These are phyloP conservation scores for Danionella dracula DNA, from an alignment of 2,797 vertebrate species.

Conservation along the genomic window DNA sequence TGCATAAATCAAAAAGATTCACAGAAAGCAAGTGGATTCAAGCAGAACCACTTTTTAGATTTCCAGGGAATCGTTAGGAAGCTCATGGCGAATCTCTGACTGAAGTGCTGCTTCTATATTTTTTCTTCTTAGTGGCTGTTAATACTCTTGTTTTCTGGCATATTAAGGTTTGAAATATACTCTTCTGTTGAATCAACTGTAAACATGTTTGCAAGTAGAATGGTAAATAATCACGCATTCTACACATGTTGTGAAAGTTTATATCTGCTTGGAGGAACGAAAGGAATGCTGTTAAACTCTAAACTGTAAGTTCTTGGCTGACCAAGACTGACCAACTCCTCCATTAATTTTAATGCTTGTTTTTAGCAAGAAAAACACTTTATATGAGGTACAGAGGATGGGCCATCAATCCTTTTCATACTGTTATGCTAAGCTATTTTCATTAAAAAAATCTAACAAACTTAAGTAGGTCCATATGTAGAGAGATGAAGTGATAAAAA, in stretches of 20 bases:
- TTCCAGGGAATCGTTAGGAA: not conserved
- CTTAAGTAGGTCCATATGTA: not conserved
- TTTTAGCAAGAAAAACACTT: conserved; percentile 32
- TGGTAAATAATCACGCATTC: conserved; percentile 21
- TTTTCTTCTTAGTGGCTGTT: no score
- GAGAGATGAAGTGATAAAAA: not conserved
- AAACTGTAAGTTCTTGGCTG: conserved; percentile 24
- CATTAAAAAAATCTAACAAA: conserved; percentile 11
- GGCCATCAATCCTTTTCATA: conserved; percentile 17
- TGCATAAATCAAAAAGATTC: conserved; percentile 31
- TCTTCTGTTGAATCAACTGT: not conserved
- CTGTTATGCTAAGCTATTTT: conserved; percentile 16
- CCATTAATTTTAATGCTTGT: conserved; percentile 14
- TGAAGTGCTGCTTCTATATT: not conserved
- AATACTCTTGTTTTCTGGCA: no score
- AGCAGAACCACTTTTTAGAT: conserved; percentile 13
- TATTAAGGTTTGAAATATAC: no score
- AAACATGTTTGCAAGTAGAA: conserved; percentile 1
- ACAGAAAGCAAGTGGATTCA: conserved; percentile 30
- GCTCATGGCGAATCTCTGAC: not conserved
- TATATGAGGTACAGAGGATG: conserved; percentile 18
- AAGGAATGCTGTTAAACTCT: conserved; percentile 28
- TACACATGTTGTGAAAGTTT: conserved; percentile 3
- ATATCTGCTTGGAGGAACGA: conserved; percentile 4
- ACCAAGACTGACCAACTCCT: conserved; percentile 12